phyloP scores from a whole-genome alignment of 2,888 invertebrate species.

The Papilio gigon region DNA sequence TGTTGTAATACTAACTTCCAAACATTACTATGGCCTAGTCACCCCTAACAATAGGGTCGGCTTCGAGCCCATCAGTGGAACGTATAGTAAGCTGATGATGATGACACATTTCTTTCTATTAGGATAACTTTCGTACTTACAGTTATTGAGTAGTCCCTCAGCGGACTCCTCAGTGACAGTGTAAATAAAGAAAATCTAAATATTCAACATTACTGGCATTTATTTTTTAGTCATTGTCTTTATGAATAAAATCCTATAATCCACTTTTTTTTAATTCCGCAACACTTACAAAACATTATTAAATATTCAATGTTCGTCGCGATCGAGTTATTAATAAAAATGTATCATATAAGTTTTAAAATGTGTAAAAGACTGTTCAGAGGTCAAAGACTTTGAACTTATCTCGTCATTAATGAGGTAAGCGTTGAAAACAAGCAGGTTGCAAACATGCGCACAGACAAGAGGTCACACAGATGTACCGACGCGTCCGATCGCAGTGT shows the following conservation, averaged over 20 bases:
- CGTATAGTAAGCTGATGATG: neutral
- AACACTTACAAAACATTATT: neutral
- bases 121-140: no score
- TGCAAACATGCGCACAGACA: conserved; percentile 8
- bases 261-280: no score
- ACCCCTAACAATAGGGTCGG: no score
- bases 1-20: neutral
- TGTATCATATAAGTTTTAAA: conserved; percentile 1
- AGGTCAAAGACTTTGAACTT: conserved; percentile 30
- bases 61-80: no score
- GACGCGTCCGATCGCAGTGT: no score
- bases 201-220: no score
- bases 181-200: no score
- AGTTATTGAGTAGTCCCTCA: no score
- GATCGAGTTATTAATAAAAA: neutral
- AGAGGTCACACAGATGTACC: conserved; percentile 14
- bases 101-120: no score
- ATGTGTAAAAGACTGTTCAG: neutral
- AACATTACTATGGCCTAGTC: neutral
- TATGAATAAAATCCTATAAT: no score
- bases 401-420: conserved; percentile 28
- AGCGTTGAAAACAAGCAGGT: neutral
- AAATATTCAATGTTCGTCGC: neutral
- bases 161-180: no score
- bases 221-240: no score